Percentiles rank a stretch among this genome's conserved stretches.
Evolutionary conservation across 2,888 invertebrate genomes (phyloP).

Genomic region (Archips crataeganus): DNA sequence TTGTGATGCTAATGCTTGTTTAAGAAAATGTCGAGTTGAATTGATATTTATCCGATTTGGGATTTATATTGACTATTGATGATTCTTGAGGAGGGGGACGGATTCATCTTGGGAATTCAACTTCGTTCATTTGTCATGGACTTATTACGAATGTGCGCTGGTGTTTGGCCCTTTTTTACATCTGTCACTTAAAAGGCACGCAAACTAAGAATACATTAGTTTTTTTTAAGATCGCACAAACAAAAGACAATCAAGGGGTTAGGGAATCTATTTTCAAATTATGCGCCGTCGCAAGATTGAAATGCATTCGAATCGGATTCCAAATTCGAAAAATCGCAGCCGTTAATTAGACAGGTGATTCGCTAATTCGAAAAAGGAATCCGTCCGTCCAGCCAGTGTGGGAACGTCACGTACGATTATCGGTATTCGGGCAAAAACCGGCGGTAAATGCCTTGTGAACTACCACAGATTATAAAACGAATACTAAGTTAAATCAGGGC

Average conservation of each 20-base stretch:
- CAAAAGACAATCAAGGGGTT: background rate
- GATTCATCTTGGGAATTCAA: background rate
- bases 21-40: constrained; percentile 32
- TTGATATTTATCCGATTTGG: constrained; percentile 41
- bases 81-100: background rate
- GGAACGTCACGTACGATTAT: constrained; percentile 83
- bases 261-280: constrained; percentile 27
- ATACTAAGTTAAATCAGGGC: constrained; percentile 37
- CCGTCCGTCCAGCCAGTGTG: constrained; percentile 71
- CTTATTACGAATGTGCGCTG: background rate
- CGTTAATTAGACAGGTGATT: constrained; percentile 84
- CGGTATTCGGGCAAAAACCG: constrained; percentile 79
- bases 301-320: constrained; percentile 54
- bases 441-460: constrained; percentile 52
- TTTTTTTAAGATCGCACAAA: background rate
- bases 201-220: background rate
- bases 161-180: background rate
- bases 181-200: background rate
- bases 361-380: constrained; percentile 82
- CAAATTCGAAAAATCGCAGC: constrained; percentile 64
- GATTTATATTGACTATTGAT: constrained; percentile 31
- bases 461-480: constrained; percentile 42
- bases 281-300: constrained; percentile 19
- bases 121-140: background rate
- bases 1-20: constrained; percentile 80